A percentile compares a stretch with the other conserved stretches of the same genome.
phyloP scores from a whole-genome alignment of 2,888 invertebrate species.

The Zaprionus bogoriensis region DNA sequence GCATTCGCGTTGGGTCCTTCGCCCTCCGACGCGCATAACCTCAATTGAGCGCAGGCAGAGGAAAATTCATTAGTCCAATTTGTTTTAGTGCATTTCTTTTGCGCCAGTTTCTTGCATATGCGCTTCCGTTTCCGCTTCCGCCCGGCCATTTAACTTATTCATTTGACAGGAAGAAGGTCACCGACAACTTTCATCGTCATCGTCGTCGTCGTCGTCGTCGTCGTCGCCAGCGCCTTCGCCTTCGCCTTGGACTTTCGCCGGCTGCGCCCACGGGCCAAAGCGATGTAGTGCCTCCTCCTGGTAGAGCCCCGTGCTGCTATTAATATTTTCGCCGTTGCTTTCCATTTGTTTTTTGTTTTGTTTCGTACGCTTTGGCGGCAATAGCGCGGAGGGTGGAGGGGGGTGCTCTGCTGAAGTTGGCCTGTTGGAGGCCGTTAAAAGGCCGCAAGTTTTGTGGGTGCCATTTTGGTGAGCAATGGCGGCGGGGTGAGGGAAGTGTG shows the following conservation, averaged over 20 bases:
- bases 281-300: not conserved
- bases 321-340: too few species aligned
- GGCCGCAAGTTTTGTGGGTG: conserved; percentile 50
- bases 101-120: too few species aligned
- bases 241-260: conserved; percentile 42
- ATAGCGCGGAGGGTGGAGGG: not conserved
- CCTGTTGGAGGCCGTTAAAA: conserved; percentile 35
- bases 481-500: too few species aligned
- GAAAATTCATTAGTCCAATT: conserved; percentile 14
- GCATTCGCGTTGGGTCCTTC: not conserved
- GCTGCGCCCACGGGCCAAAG: not conserved
- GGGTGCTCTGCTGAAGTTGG: not conserved
- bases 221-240: conserved; percentile 10
- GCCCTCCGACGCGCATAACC: too few species aligned
- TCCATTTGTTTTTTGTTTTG: too few species aligned
- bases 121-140: conserved; percentile 35
- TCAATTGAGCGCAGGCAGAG: not conserved
- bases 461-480: conserved; percentile 59
- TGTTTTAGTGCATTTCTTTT: conserved; percentile 29
- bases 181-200: conserved; percentile 2
- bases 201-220: not conserved
- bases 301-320: conserved; percentile 35
- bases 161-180: conserved; percentile 35
- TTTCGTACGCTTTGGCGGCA: too few species aligned
- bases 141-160: conserved; percentile 43